Evolutionary conservation across 2,113 vertebrate species (phyloP), one percentile per base, ranked within the genome.

Genomic region (Corythornis cristatus): DNA sequence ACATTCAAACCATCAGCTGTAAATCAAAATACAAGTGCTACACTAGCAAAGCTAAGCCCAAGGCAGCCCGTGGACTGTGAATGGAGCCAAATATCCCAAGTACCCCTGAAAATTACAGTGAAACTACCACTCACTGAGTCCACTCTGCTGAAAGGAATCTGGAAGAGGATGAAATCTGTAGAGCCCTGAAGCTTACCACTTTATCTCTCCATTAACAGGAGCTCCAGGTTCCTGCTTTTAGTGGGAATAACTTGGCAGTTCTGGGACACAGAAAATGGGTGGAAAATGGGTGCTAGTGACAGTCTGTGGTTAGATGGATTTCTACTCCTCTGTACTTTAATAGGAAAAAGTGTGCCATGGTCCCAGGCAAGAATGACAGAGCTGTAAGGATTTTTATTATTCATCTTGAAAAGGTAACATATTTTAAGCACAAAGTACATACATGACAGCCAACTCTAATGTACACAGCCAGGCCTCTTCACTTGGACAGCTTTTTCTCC

Each of bases 401-500:
- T 85, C 72, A 93, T 82, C 79, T 85, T 93, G 50, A 94, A 92
- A 93, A 81, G 28, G 26, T 43, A 71, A 58, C 7, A 4, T 93
- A 82, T 72, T 86, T 94, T 71, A 67, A 96, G 90, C 56, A 71
- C 71, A 48, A 71, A 18, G 16, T 90, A 90, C 81, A 56, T 94
- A 68, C 73, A 5, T 77, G 70, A 74, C 74, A 90, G 73, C 2
- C 3, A 77, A 57, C 50, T 7, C 22, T 85, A 81, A 91, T 2
- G 29, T 40, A 48, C 15, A 57, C 8, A 10, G n/a, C 2, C 3
- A 8, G 10, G n/a, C 2, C 3, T 96, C 91, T 90, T 97, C 92
- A 96, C 74, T 97, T 97, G 14, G 83, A 94, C n/a, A 96, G 89
- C 92, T 97, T 14, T 23, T 45, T 51, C 23, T 51, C 96, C 89